A percentile compares a stretch with the other conserved stretches of the same genome.
These are phyloP conservation scores for Formica exsecta DNA, from an alignment of 1,140 invertebrate genomes.

Conservation along the genomic window DNA sequence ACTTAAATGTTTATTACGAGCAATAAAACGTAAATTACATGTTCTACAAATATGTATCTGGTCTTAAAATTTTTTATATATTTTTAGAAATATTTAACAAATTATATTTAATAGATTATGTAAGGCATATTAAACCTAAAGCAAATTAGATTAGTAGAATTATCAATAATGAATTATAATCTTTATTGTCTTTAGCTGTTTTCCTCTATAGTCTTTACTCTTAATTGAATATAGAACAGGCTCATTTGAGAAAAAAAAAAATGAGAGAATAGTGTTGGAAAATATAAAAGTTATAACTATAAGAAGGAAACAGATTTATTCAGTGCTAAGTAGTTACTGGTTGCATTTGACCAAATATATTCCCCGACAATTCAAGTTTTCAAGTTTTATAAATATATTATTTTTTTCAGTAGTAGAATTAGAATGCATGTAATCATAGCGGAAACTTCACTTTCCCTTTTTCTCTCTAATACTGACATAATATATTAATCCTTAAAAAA, in stretches of 20 bases:
- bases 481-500: conserved; percentile 11
- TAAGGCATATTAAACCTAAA: not conserved
- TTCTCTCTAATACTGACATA: not conserved
- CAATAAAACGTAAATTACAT: not conserved
- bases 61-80: not conserved
- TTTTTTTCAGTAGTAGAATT: not conserved
- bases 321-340: too few relatives aligned
- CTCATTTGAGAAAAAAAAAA: too few relatives aligned
- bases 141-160: not conserved
- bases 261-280: too few relatives aligned
- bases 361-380: too few relatives aligned
- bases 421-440: not conserved
- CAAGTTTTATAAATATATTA: conserved; percentile 4
- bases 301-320: too few relatives aligned
- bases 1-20: not conserved
- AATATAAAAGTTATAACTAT: too few relatives aligned
- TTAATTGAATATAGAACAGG: not conserved
- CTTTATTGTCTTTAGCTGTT: not conserved
- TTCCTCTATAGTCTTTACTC: not conserved
- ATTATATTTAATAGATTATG: conserved; percentile 2
- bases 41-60: not conserved
- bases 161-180: not conserved
- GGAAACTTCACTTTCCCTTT: not conserved
- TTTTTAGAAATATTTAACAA: not conserved
- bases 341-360: too few relatives aligned